Evolutionary conservation across 1,140 invertebrate genomes (phyloP), one percentile per base, ranked within the genome.

Genomic region (Drosophila tani): DNA sequence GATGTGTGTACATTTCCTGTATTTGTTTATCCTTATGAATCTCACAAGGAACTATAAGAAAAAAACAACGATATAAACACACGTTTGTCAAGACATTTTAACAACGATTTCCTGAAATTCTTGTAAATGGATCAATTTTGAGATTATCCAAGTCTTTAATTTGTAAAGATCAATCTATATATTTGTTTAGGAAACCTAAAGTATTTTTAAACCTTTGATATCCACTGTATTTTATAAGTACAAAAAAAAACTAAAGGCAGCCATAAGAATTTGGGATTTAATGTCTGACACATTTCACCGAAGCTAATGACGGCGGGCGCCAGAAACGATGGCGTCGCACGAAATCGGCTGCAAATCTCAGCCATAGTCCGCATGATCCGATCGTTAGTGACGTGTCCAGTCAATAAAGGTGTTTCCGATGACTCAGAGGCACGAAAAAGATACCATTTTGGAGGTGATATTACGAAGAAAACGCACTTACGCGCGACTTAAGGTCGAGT

Each of bases 401-500:
- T 53, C 65, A 59, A 62, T 51, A 27, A 73, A 55, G 56, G 69
- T 73, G 70, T 45, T 59, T 71, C 27, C 55, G 15, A 40, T 71
- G 55, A 71, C 29, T 60, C 65, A 69, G 14, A 24, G 15, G 17
- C 9, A 27, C 11, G 27, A 19, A 45, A 53, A 65, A 14, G 0
- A 21, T 9, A 12, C 6, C 3, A 27, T 41, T 7, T 24, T 7
- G 5, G 12, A 14, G 15, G 14, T 17, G 4, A n/a, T 51, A n/a
- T 27, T 59, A 1, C 14, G 5, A 15, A 14, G 6, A 15, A 5
- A 1, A 7, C 2, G 14, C 27, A 83, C 81, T 82, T 75, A 91
- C 88, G 7, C 83, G 78, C 27, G 82, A 90, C 29, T 91, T 84
- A 27, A 85, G 75, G 19, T 91, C 88, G 3, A 91, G 68, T 46